Percentiles rank a stretch among this genome's conserved stretches.
Conservation (phyloP, 1,140 invertebrate species). For the Leptopilina clavipes region DNA sequence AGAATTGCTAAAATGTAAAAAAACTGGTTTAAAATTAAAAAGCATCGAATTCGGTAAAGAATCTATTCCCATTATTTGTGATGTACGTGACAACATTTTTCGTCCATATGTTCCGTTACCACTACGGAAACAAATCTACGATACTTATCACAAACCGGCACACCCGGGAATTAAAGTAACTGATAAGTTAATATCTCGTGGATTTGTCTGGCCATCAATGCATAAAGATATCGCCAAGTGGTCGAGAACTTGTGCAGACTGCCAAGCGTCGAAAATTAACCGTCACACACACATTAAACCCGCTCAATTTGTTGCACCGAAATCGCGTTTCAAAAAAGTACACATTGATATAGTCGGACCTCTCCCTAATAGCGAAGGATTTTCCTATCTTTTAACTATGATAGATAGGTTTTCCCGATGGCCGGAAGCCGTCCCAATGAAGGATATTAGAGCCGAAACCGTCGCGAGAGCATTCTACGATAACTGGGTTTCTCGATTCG, state of each 20-base stretch:
- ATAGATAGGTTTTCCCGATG: slow-evolving; percentile 60
- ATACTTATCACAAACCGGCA: too few species aligned
- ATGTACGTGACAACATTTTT: too few species aligned
- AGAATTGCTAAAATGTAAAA: too few species aligned
- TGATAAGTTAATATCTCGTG: not conserved
- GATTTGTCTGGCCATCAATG: not conserved
- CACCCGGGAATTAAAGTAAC: too few species aligned
- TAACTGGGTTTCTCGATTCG: slow-evolving; percentile 63
- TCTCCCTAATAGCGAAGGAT: slow-evolving; percentile 47
- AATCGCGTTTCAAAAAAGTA: slow-evolving; percentile 18
- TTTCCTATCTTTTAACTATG: slow-evolving; percentile 56
- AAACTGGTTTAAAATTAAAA: too few species aligned
- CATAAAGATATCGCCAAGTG: not conserved
- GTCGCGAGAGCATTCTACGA: slow-evolving; percentile 56
- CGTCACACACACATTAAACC: slow-evolving; percentile 47
- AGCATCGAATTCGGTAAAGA: not conserved
- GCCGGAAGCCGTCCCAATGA: slow-evolving; percentile 53
- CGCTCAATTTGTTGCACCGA: slow-evolving; percentile 41
- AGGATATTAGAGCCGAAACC: too few species aligned
- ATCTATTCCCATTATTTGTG: too few species aligned
- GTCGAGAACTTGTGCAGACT: not conserved
- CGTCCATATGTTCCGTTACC: too few species aligned
- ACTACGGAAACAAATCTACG: too few species aligned
- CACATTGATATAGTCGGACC: slow-evolving; percentile 64
- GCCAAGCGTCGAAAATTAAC: slow-evolving; percentile 43